These are phyloP conservation scores for Trogon surrucura DNA, from an alignment of 2,113 vertebrate species.

Conservation along the genomic window DNA sequence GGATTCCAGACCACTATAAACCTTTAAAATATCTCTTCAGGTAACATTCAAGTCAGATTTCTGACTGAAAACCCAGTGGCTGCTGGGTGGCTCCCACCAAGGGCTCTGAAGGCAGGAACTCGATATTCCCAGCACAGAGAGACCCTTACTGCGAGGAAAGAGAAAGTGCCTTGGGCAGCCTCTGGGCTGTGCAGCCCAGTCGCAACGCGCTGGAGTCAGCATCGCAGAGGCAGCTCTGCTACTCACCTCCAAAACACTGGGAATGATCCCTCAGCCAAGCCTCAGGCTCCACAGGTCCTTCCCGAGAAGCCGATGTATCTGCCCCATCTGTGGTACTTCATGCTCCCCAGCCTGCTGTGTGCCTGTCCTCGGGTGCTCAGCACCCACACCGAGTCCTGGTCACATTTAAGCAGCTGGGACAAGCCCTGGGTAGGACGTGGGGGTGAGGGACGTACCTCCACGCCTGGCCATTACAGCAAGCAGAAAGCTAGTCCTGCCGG, in stretches of 20 bases:
- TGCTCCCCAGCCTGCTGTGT: background rate
- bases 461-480: background rate
- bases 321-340: no score
- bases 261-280: background rate
- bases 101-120: background rate
- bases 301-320: rapidly evolving
- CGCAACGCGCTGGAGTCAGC: background rate
- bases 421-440: background rate
- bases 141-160: background rate
- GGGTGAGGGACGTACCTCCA: background rate
- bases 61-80: background rate
- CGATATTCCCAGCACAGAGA: rapidly evolving
- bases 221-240: rapidly evolving
- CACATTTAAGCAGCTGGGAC: background rate
- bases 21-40: background rate
- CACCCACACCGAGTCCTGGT: background rate
- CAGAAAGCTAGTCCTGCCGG: background rate
- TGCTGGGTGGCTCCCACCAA: background rate
- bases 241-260: background rate
- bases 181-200: background rate
- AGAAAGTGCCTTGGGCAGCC: background rate
- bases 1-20: background rate
- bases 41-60: background rate
- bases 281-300: background rate
- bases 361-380: rapidly evolving